Percentiles rank a stretch among this genome's conserved stretches.
These are phyloP conservation scores for Rhorus exstirpatorius DNA, from an alignment of 2,888 invertebrate genomes.

Conservation along the genomic window DNA sequence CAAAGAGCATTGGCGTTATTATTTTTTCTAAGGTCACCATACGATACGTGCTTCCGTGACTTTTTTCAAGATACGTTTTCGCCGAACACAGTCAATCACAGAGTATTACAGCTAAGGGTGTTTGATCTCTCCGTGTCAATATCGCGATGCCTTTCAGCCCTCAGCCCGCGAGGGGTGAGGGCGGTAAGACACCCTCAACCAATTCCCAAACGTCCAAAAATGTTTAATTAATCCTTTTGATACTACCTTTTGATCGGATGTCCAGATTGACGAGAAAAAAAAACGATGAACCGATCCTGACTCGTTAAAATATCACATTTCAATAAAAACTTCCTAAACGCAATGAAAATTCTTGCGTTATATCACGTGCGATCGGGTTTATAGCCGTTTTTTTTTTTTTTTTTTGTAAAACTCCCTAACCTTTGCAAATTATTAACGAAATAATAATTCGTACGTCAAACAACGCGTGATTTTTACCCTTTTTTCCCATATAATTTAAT, in stretches of 20 bases:
- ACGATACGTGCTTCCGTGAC: background rate
- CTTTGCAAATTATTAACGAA: too few species aligned
- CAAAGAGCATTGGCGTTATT: background rate
- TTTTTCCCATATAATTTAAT: too few species aligned
- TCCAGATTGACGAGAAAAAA: background rate
- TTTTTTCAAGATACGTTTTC: background rate
- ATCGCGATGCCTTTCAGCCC: background rate
- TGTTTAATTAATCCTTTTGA: slow-evolving; percentile 12
- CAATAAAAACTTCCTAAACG: background rate
- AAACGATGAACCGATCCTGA: background rate
- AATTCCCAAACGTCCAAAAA: background rate
- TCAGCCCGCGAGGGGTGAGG: too few species aligned
- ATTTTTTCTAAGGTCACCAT: too few species aligned
- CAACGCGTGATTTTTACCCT: too few species aligned
- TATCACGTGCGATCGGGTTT: background rate
- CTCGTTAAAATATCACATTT: background rate
- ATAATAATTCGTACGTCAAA: too few species aligned
- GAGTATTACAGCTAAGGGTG: background rate
- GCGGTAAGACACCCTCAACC: background rate
- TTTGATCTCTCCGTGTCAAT: slow-evolving; percentile 17
- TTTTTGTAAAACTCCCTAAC: background rate
- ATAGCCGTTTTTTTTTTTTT: background rate
- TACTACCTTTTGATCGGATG: slow-evolving; percentile 22
- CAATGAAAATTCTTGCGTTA: background rate
- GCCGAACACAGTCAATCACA: background rate